Percentiles rank a stretch among this genome's conserved stretches.
Evolutionary conservation across 2,113 vertebrate genomes (phyloP).

Genomic region (Coryphaenoides rupestris): DNA sequence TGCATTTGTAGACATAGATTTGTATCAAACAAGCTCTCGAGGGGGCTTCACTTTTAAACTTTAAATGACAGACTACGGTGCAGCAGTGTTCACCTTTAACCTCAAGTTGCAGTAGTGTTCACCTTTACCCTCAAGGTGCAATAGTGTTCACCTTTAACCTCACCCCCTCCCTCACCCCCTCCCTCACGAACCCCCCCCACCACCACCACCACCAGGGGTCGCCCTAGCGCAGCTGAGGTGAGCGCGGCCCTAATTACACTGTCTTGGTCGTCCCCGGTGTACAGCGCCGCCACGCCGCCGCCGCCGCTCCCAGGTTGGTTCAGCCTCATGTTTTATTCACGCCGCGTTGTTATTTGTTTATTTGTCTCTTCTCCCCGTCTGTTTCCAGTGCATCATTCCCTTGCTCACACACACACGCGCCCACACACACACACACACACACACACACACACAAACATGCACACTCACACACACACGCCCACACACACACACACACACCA

Average conservation of each 20-base stretch:
- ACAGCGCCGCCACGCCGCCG: constrained; percentile 8
- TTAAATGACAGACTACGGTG: constrained; percentile 1
- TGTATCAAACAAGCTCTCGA: constrained; percentile 16
- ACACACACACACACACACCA: too few species aligned
- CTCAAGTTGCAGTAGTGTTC: too few species aligned
- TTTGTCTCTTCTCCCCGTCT: constrained; percentile 6
- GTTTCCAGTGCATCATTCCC: neutral
- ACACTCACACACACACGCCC: too few species aligned
- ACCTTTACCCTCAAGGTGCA: too few species aligned
- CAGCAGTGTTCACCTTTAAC: too few species aligned
- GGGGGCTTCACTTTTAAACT: constrained; percentile 1
- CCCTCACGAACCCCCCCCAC: too few species aligned
- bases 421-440: too few species aligned
- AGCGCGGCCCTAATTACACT: constrained; percentile 17
- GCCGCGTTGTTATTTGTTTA: constrained; percentile 27
- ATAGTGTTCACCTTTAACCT: constrained; percentile 1
- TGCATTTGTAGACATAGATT: neutral
- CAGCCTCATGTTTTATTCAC: constrained; percentile 57
- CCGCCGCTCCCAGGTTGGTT: constrained; percentile 33
- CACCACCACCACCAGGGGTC: too few species aligned
- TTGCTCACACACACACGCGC: neutral
- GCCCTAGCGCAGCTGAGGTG: constrained; percentile 9
- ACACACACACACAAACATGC: too few species aligned
- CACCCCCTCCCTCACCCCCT: neutral
- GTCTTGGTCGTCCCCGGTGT: constrained; percentile 21